Evolutionary conservation across 2,797 vertebrate genomes (phyloP).

Genomic region (Syngnathus rostellatus): DNA sequence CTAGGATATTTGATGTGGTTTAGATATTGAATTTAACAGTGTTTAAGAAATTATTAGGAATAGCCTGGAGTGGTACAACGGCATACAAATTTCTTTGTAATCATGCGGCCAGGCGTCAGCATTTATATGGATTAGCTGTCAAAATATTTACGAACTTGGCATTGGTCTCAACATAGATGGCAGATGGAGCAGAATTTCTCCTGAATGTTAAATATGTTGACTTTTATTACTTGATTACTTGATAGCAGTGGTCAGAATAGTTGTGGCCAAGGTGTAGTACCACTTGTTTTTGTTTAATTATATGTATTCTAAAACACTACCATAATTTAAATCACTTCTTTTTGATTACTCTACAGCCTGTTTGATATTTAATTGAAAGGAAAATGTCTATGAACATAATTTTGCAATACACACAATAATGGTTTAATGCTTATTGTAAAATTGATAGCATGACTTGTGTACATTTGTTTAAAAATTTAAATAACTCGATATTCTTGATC

Average conservation of each 20-base stretch:
- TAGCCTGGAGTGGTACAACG: slow-evolving; percentile 11
- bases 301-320: too few relatives aligned
- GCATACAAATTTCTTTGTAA: not conserved
- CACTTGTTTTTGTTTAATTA: too few relatives aligned
- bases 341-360: too few relatives aligned
- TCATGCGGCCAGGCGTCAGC: slow-evolving; percentile 12
- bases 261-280: too few relatives aligned
- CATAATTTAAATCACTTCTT: too few relatives aligned
- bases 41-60: not conserved
- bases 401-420: too few relatives aligned
- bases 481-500: too few relatives aligned
- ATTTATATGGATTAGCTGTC: slow-evolving; percentile 28
- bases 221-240: not conserved
- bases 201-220: slow-evolving; percentile 36
- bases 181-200: slow-evolving; percentile 6
- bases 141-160: slow-evolving; percentile 31
- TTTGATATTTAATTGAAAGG: not conserved
- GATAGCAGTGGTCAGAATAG: slow-evolving; percentile 6
- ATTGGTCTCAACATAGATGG: slow-evolving; percentile 14
- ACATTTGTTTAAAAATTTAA: too few relatives aligned
- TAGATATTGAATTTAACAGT: not conserved
- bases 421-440: too few relatives aligned
- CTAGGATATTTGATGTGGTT: not conserved
- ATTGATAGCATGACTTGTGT: too few relatives aligned
- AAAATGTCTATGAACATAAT: too few relatives aligned